Evolutionary conservation across 2,888 invertebrate genomes (phyloP).

Genomic region (Morpho achilles): DNA sequence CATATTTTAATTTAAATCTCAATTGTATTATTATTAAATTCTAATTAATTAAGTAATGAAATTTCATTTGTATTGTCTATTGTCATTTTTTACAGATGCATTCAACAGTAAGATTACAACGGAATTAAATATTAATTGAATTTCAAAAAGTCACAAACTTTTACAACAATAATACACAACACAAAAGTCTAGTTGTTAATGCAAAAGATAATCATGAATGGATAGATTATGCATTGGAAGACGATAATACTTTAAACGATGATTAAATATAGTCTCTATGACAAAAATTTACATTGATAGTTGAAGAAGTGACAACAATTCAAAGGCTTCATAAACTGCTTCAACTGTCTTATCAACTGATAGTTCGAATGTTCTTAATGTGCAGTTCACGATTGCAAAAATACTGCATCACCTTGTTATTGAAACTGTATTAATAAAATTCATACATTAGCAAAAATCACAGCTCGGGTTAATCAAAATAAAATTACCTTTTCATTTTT

Average conservation of each 20-base stretch:
- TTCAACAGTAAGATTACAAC: too few species aligned
- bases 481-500: slow-evolving; percentile 68
- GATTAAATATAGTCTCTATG: slow-evolving; percentile 1
- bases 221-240: slow-evolving; percentile 2
- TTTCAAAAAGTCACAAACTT: too few species aligned
- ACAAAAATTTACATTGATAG: slow-evolving; percentile 2
- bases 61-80: too few species aligned
- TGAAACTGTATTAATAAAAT: slow-evolving; percentile 42
- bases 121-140: too few species aligned
- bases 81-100: too few species aligned
- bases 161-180: too few species aligned
- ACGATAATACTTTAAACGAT: neutral
- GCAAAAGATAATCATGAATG: slow-evolving; percentile 11
- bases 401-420: slow-evolving; percentile 21
- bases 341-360: neutral
- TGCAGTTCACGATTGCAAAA: slow-evolving; percentile 14
- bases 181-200: neutral
- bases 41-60: too few species aligned
- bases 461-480: slow-evolving; percentile 78
- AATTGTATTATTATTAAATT: too few species aligned
- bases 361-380: neutral
- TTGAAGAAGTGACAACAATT: neutral
- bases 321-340: neutral
- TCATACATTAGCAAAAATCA: slow-evolving; percentile 75
- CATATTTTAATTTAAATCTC: slow-evolving; percentile 1